These are phyloP conservation scores for Eulacestoma nigropectus DNA, from an alignment of 2,113 vertebrate species.

Conservation along the genomic window DNA sequence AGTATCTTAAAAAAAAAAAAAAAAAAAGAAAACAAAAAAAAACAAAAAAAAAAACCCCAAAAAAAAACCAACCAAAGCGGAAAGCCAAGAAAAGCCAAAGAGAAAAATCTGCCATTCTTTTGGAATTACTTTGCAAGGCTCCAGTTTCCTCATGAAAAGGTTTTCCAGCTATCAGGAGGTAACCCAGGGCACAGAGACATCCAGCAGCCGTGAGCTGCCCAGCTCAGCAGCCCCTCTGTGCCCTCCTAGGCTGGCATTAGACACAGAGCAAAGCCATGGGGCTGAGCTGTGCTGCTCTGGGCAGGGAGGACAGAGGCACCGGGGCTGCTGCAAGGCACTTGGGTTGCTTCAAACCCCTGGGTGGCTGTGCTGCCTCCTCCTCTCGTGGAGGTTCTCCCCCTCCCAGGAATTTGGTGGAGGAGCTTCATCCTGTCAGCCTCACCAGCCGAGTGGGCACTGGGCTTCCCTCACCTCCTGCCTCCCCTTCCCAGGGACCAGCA, in stretches of 20 bases:
- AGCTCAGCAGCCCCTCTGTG: background rate
- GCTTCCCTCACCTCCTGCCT: background rate
- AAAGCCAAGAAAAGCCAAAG: background rate
- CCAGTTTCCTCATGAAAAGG: background rate
- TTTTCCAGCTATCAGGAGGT: background rate
- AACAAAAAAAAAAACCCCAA: too few species aligned
- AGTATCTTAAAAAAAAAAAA: background rate
- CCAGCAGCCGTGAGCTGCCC: background rate
- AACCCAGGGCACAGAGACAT: background rate
- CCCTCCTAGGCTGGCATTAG: background rate
- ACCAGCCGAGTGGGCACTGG: background rate
- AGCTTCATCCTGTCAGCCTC: rapidly evolving
- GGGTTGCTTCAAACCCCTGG: background rate
- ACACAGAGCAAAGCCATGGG: rapidly evolving
- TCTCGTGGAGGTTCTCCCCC: background rate
- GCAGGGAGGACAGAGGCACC: background rate
- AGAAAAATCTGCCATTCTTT: background rate
- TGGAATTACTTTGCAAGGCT: background rate
- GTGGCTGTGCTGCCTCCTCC: background rate
- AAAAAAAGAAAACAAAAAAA: too few species aligned
- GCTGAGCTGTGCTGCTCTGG: background rate
- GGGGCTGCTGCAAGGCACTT: background rate
- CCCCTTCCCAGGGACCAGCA: background rate
- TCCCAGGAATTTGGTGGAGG: background rate
- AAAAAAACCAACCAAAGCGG: background rate